phyloP scores from a whole-genome alignment of 2,113 vertebrate species.

The Ameiurus melas region DNA sequence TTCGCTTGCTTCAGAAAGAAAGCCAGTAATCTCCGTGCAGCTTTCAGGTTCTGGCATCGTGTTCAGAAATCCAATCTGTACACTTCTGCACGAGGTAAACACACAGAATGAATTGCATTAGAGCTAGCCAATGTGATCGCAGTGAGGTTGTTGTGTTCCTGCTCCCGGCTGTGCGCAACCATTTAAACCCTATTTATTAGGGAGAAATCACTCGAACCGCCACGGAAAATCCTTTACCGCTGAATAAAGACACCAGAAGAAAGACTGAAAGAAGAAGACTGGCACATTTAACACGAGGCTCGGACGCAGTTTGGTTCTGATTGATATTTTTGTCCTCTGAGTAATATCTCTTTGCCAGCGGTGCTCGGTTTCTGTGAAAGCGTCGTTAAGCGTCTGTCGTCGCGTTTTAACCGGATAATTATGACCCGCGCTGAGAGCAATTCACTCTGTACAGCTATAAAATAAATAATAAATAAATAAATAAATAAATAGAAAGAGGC shows the following conservation, averaged over 20 bases:
- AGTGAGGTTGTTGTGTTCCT: constrained; percentile 82
- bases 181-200: constrained; percentile 87
- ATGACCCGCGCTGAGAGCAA: constrained; percentile 74
- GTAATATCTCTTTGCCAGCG: constrained; percentile 43
- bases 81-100: constrained; percentile 86
- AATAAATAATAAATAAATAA: constrained; percentile 41
- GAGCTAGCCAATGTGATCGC: constrained; percentile 82
- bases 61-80: constrained; percentile 87
- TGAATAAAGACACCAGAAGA: constrained; percentile 60
- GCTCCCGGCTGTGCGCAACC: constrained; percentile 82
- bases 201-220: constrained; percentile 84
- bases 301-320: constrained; percentile 11
- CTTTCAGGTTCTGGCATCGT: constrained; percentile 76
- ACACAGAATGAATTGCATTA: constrained; percentile 91
- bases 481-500: constrained; percentile 56
- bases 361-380: constrained; percentile 36
- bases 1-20: constrained; percentile 54
- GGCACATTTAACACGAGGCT: constrained; percentile 27
- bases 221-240: constrained; percentile 80
- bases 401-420: constrained; percentile 10
- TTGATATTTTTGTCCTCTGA: constrained; percentile 19
- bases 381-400: constrained; percentile 47
- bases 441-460: constrained; percentile 93
- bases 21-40: constrained; percentile 61
- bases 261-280: background rate